Percentiles rank a stretch among this genome's conserved stretches.
phyloP scores from a whole-genome alignment of 2,888 invertebrate species.

The Mesochorus sp. region DNA sequence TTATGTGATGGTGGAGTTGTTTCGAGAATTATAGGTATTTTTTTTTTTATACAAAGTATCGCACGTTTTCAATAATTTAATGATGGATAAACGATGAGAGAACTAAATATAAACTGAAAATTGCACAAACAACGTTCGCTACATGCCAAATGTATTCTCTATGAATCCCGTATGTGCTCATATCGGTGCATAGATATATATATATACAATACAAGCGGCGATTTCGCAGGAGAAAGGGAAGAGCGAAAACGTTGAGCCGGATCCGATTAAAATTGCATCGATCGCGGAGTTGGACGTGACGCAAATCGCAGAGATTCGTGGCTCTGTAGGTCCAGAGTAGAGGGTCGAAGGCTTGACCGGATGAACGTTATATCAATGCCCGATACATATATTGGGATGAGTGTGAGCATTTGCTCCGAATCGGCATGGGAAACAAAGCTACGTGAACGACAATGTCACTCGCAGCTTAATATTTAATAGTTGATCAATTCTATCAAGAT shows the following conservation, averaged over 20 bases:
- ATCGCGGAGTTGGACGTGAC: conserved; percentile 1
- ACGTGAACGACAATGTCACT: neutral
- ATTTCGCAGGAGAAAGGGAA: neutral
- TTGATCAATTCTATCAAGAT: conserved; percentile 26
- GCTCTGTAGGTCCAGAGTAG: neutral
- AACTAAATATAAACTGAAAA: conserved; percentile 1
- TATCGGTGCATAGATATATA: neutral
- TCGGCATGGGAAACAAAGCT: conserved; percentile 16
- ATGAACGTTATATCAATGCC: conserved; percentile 8
- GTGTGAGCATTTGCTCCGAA: conserved; percentile 6
- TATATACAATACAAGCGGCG: too few relatives aligned
- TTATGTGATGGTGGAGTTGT: too few relatives aligned
- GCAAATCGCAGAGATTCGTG: neutral
- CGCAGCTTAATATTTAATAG: conserved; percentile 20
- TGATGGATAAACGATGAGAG: conserved; percentile 7
- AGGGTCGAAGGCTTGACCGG: neutral
- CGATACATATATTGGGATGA: too few relatives aligned
- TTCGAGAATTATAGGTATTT: too few relatives aligned
- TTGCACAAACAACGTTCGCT: conserved; percentile 38
- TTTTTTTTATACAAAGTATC: neutral
- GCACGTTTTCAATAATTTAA: neutral
- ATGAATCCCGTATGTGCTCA: neutral
- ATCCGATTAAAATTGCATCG: conserved; percentile 57
- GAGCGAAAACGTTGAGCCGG: conserved; percentile 30
- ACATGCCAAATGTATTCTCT: conserved; percentile 31